Evolutionary conservation across 2,113 vertebrate species (phyloP).

Genomic region (Hemiscyllium ocellatum): DNA sequence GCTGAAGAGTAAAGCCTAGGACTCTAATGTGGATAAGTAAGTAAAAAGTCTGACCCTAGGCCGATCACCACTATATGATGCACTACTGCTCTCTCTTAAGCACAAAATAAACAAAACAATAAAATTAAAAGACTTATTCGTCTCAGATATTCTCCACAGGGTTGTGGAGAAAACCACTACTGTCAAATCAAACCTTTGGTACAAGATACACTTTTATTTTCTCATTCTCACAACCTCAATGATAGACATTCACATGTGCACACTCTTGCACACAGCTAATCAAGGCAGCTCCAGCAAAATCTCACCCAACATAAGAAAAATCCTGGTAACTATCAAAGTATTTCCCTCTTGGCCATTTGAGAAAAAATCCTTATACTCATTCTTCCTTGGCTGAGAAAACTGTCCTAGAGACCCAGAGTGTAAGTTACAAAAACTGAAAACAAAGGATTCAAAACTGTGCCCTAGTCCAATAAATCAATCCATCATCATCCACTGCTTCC

Average conservation of each 20-base stretch:
- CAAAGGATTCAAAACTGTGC: background rate
- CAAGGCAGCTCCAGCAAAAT: background rate
- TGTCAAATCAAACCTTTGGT: too few species aligned
- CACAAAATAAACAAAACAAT: background rate
- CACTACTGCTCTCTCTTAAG: background rate
- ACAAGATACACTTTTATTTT: too few species aligned
- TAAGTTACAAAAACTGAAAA: background rate
- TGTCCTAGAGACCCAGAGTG: background rate
- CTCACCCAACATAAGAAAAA: background rate
- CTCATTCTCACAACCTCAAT: too few species aligned
- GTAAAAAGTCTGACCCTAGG: background rate
- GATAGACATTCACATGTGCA: too few species aligned
- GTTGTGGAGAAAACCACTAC: background rate
- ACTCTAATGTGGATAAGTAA: background rate
- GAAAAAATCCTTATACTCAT: background rate
- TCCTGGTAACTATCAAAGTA: too few species aligned
- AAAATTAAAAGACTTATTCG: background rate
- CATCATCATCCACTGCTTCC: too few species aligned
- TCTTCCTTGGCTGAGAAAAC: background rate
- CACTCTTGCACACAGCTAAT: background rate
- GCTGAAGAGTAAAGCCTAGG: background rate
- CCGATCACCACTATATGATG: background rate
- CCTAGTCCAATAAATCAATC: background rate
- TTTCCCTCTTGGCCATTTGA: background rate
- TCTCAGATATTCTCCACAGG: background rate